A percentile compares a stretch with the other conserved stretches of the same genome.
These are phyloP conservation scores for Cepaea hortensis DNA, from an alignment of 2,888 invertebrate genomes.

Conservation along the genomic window DNA sequence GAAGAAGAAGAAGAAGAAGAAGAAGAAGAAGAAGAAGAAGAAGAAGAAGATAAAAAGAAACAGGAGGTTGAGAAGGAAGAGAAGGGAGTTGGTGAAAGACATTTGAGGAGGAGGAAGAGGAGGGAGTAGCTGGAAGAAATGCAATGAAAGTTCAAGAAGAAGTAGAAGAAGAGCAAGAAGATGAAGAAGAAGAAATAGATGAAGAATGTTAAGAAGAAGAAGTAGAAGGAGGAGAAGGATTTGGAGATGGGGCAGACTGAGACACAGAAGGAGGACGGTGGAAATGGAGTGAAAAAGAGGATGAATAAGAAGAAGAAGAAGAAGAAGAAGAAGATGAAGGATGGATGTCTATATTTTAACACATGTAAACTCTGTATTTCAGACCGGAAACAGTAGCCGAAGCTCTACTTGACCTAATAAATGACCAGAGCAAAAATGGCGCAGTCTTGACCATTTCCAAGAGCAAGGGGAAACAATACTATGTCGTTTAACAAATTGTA, in stretches of 20 bases:
- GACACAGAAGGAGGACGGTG: too few relatives aligned
- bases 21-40: too few relatives aligned
- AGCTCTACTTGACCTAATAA: conserved; percentile 61
- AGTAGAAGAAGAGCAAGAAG: neutral
- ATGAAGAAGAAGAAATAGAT: neutral
- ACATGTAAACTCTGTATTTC: conserved; percentile 19
- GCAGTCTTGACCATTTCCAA: conserved; percentile 62
- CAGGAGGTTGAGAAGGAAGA: too few relatives aligned
- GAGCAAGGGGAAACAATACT: conserved; percentile 58
- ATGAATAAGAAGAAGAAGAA: neutral
- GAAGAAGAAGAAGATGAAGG: neutral
- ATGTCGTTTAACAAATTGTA: neutral
- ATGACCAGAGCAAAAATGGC: conserved; percentile 63
- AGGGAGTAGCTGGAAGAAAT: too few relatives aligned
- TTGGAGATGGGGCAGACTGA: neutral
- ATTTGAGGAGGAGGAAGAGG: too few relatives aligned
- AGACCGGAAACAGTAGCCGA: conserved; percentile 59
- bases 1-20: too few relatives aligned
- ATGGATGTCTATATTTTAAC: neutral
- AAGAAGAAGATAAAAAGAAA: too few relatives aligned
- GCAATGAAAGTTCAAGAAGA: too few relatives aligned
- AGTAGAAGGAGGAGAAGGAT: neutral
- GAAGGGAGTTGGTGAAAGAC: too few relatives aligned
- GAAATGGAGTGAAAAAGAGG: neutral
- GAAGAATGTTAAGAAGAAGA: neutral